These are phyloP conservation scores for Acleris holmiana DNA, from an alignment of 2,888 invertebrate genomes.

Conservation along the genomic window DNA sequence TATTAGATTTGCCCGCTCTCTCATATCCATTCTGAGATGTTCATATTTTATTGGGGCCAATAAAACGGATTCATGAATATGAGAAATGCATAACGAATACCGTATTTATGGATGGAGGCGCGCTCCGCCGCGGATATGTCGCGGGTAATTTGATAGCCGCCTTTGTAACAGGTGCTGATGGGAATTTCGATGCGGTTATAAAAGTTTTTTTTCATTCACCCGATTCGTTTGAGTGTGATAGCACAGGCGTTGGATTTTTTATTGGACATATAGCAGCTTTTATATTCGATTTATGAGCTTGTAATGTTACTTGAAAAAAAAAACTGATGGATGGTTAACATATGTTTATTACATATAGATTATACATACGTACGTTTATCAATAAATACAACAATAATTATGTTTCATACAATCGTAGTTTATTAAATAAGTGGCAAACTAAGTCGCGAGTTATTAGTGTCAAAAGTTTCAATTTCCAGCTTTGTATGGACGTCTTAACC, in stretches of 20 bases:
- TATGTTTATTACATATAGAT: constrained; percentile 23
- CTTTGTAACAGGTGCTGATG: constrained; percentile 84
- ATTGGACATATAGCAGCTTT: constrained; percentile 51
- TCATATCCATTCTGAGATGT: constrained; percentile 85
- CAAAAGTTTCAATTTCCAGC: constrained; percentile 76
- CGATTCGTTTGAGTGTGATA: constrained; percentile 64
- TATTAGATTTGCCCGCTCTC: constrained; percentile 83
- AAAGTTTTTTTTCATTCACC: constrained; percentile 57
- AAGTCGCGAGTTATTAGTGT: constrained; percentile 62
- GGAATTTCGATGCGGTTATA: constrained; percentile 79
- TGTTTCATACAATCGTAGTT: no score
- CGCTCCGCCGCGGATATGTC: constrained; percentile 75
- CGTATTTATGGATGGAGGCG: constrained; percentile 82
- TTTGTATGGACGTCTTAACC: constrained; percentile 74
- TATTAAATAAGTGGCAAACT: constrained; percentile 27
- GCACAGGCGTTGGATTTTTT: constrained; percentile 59
- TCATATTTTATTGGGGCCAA: constrained; percentile 86
- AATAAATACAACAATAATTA: no score
- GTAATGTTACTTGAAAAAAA: constrained; percentile 46
- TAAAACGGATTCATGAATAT: constrained; percentile 86
- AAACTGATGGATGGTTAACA: constrained; percentile 14
- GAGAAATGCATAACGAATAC: constrained; percentile 85
- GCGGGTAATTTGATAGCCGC: constrained; percentile 82
- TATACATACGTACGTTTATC: no score
- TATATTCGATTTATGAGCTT: constrained; percentile 47